phyloP scores from a whole-genome alignment of 2,888 invertebrate genomes.

The Girardia tigrina region DNA sequence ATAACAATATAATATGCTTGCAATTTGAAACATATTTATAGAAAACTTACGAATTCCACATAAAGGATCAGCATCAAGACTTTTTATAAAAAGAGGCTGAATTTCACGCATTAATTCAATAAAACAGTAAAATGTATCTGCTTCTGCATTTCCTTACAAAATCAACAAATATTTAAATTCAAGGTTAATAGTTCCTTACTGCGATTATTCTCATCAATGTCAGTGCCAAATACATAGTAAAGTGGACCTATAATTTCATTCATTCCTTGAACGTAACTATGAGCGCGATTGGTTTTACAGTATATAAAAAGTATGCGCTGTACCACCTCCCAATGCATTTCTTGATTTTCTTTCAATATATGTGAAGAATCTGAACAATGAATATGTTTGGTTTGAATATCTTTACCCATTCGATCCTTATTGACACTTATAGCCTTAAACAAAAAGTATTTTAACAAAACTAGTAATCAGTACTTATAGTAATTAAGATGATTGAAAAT shows the following conservation, averaged over 20 bases:
- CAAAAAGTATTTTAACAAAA: background rate
- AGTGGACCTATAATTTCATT: slow-evolving; percentile 90
- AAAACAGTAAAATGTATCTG: slow-evolving; percentile 94
- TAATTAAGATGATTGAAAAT: too few species aligned
- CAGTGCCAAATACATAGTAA: slow-evolving; percentile 86
- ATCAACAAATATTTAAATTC: slow-evolving; percentile 18
- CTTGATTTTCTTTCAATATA: slow-evolving; percentile 61
- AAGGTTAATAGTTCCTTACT: slow-evolving; percentile 53
- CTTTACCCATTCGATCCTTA: background rate
- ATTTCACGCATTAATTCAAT: slow-evolving; percentile 95
- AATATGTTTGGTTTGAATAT: background rate
- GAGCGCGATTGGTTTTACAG: slow-evolving; percentile 91
- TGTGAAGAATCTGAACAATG: too few species aligned
- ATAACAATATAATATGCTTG: too few species aligned
- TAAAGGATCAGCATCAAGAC: slow-evolving; percentile 67
- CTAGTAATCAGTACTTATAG: background rate
- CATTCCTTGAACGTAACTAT: slow-evolving; percentile 84
- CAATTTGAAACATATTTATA: too few species aligned
- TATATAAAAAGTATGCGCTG: slow-evolving; percentile 90
- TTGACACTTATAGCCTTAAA: background rate
- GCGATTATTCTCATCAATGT: slow-evolving; percentile 65
- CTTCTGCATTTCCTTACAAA: slow-evolving; percentile 69
- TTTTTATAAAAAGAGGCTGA: slow-evolving; percentile 79
- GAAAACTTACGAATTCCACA: slow-evolving; percentile 57
- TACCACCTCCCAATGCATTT: slow-evolving; percentile 96